Percentiles rank a stretch among this genome's conserved stretches.
Evolutionary conservation across 2,113 vertebrate genomes (phyloP).

Genomic region (Oceanites oceanicus): DNA sequence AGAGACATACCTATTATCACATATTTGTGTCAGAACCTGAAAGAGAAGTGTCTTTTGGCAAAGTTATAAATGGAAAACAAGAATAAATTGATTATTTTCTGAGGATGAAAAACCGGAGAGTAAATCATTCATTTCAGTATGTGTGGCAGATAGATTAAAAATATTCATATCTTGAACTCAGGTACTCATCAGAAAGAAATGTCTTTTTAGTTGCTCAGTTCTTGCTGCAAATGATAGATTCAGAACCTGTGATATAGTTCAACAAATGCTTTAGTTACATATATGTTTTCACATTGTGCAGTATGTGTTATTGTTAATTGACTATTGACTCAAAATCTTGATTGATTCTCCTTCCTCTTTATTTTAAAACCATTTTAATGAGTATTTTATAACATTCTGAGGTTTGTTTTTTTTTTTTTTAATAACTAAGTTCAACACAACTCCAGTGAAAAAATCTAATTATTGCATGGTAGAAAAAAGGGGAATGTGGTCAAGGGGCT

Average conservation of each 20-base stretch:
- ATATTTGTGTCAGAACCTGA: not conserved
- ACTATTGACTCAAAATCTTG: not conserved
- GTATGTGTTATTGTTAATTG: not conserved
- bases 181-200: not conserved
- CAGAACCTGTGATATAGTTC: not conserved
- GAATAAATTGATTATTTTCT: not conserved
- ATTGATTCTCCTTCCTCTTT: not conserved
- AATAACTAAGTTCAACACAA: not conserved
- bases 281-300: not conserved
- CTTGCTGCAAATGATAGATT: not conserved
- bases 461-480: not conserved
- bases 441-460: not conserved
- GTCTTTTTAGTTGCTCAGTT: not conserved
- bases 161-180: not conserved
- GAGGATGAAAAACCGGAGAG: not conserved
- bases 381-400: not conserved
- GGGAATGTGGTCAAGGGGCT: not conserved
- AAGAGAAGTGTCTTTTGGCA: not conserved
- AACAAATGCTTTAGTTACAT: not conserved
- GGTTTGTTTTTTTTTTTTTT: not conserved
- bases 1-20: not conserved
- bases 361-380: not conserved
- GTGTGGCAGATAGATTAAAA: not conserved
- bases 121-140: not conserved
- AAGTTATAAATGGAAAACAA: not conserved